These are phyloP conservation scores for Drosophila pandora DNA, from an alignment of 1,140 invertebrate species.

Conservation along the genomic window DNA sequence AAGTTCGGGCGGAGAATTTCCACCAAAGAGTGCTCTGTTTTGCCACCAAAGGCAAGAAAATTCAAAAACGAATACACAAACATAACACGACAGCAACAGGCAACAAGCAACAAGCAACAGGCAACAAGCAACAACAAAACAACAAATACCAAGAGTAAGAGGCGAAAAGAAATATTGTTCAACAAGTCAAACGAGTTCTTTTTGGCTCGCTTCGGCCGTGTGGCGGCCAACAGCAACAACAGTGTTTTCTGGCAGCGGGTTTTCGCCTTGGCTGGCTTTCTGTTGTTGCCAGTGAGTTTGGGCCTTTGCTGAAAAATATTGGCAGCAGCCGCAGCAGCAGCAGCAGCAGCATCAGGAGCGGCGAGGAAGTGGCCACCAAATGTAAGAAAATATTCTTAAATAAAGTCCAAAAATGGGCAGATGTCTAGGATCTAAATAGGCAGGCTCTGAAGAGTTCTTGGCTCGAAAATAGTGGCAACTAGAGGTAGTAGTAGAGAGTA, in stretches of 20 bases:
- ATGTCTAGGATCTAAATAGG: no score
- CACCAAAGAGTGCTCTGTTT: conserved; percentile 11
- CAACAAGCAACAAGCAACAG: conserved; percentile 42
- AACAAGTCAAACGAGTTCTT: conserved; percentile 83
- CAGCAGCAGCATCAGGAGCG: conserved; percentile 12
- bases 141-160: conserved; percentile 48
- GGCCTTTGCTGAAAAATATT: conserved; percentile 80
- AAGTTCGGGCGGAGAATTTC: conserved; percentile 51
- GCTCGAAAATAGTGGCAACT: no score
- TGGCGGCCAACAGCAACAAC: conserved; percentile 57
- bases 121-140: conserved; percentile 32
- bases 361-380: conserved; percentile 32
- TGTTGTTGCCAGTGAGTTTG: conserved; percentile 50
- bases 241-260: conserved; percentile 65
- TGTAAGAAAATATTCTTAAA: conserved; percentile 47
- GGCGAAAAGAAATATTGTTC: conserved; percentile 78
- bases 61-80: conserved; percentile 43
- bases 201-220: conserved; percentile 80
- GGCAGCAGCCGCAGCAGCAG: conserved; percentile 49
- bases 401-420: conserved; percentile 8
- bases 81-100: conserved; percentile 60
- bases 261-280: conserved; percentile 46
- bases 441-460: no score
- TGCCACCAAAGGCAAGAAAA: conserved; percentile 7
- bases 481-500: no score